phyloP scores from a whole-genome alignment of 1,140 invertebrate genomes.

The Ectropis grisescens region DNA sequence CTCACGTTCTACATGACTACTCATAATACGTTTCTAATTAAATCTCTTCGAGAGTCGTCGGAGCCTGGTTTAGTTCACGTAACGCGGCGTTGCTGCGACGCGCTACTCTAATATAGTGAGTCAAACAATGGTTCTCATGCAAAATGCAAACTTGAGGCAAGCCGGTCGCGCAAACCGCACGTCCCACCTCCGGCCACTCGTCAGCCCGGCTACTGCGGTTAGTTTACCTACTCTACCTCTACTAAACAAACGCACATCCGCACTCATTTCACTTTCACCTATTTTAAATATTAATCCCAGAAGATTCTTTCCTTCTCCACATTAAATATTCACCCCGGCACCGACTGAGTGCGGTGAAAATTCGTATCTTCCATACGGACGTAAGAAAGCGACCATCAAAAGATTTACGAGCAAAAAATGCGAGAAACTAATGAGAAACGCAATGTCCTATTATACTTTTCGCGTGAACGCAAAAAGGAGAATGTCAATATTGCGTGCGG shows the following conservation, averaged over 20 bases:
- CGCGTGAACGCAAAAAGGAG: slow-evolving; percentile 16
- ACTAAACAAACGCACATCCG: slow-evolving; percentile 18
- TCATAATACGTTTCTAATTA: too few species aligned
- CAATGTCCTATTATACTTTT: slow-evolving; percentile 17
- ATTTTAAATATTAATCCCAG: slow-evolving; percentile 14
- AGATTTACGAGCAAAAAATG: slow-evolving; percentile 10
- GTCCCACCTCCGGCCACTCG: too few species aligned
- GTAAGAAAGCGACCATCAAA: too few species aligned
- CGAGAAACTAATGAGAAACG: slow-evolving; percentile 11
- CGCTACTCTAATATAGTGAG: slow-evolving; percentile 16
- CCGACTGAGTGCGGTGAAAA: too few species aligned
- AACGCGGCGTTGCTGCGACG: too few species aligned
- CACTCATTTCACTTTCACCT: slow-evolving; percentile 10
- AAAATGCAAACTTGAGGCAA: slow-evolving; percentile 29
- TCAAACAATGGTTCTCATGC: slow-evolving; percentile 28
- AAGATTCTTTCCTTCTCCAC: slow-evolving; percentile 4
- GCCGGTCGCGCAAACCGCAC: too few species aligned
- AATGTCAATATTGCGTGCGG: slow-evolving; percentile 26
- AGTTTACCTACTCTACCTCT: slow-evolving; percentile 8
- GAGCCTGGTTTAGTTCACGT: too few species aligned
- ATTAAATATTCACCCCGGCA: too few species aligned
- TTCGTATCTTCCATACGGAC: too few species aligned
- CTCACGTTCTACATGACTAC: too few species aligned
- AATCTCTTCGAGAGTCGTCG: too few species aligned
- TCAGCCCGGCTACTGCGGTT: too few species aligned